phyloP scores from a whole-genome alignment of 2,888 invertebrate species.

The Ophion obscuratus region DNA sequence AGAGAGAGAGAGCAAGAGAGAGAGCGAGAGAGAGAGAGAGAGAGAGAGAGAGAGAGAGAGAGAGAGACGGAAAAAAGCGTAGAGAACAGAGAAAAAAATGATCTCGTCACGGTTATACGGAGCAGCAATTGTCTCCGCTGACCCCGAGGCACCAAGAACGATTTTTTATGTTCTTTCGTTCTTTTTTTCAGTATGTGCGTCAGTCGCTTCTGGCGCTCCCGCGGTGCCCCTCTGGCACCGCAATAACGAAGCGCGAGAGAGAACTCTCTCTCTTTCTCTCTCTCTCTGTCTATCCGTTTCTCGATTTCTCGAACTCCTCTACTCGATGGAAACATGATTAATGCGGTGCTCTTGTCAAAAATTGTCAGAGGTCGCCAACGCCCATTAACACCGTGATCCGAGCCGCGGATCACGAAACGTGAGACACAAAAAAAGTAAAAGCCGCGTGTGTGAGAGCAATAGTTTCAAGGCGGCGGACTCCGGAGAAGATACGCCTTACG shows the following conservation, averaged over 20 bases:
- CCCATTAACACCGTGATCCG: conserved; percentile 58
- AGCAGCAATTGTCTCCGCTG: conserved; percentile 71
- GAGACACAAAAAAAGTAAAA: conserved; percentile 15
- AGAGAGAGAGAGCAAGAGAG: conserved; percentile 12
- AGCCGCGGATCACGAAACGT: conserved; percentile 26
- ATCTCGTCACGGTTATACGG: conserved; percentile 72
- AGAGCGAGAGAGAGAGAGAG: conserved; percentile 29
- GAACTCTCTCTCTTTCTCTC: conserved; percentile 14
- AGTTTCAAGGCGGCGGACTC: no score
- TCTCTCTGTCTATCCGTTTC: conserved; percentile 5
- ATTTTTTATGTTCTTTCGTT: conserved; percentile 35
- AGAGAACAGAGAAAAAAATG: conserved; percentile 57
- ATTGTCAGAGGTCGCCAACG: conserved; percentile 67
- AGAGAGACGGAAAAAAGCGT: conserved; percentile 25
- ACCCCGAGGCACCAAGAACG: conserved; percentile 63
- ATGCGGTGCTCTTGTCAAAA: conserved; percentile 66
- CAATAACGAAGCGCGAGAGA: conserved; percentile 54
- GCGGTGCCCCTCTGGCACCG: not conserved
- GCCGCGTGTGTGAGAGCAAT: not conserved
- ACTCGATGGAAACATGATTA: conserved; percentile 65
- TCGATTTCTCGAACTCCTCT: conserved; percentile 25
- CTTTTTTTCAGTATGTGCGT: conserved; percentile 15
- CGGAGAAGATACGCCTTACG: no score
- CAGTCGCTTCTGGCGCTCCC: conserved; percentile 34
- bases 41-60: conserved; percentile 40